phyloP scores from a whole-genome alignment of 1,140 invertebrate species.

The Aphaenogaster floridana region DNA sequence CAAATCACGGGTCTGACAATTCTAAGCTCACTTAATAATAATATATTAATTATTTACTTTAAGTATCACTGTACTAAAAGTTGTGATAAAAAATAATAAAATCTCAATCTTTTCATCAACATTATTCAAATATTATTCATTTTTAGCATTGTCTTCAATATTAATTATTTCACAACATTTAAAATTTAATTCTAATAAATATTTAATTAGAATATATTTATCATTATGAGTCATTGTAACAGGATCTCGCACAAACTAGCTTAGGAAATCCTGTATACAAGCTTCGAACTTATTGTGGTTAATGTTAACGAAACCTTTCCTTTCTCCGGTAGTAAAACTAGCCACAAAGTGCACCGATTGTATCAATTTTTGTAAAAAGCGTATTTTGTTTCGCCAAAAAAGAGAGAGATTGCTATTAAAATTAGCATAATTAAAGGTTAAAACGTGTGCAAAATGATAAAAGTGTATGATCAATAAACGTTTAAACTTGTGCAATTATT shows the following conservation, averaged over 20 bases:
- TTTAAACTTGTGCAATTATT: conserved; percentile 28
- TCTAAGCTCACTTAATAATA: not conserved
- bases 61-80: not conserved
- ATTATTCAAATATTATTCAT: not conserved
- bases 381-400: not conserved
- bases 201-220: conserved; percentile 20
- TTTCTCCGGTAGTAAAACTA: conserved; percentile 16
- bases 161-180: not conserved
- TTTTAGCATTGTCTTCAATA: not conserved
- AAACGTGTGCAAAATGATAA: not conserved
- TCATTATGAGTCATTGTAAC: not conserved
- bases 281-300: not conserved
- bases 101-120: not conserved
- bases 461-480: conserved; percentile 11
- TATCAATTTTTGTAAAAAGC: conserved; percentile 14
- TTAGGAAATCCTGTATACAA: not conserved
- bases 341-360: not conserved
- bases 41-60: not conserved
- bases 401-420: not conserved
- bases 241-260: not conserved
- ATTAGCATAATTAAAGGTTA: not conserved
- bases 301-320: not conserved
- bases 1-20: too few relatives aligned
- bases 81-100: not conserved
- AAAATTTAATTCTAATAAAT: not conserved